Evolutionary conservation across 2,113 vertebrate genomes (phyloP).

Genomic region (Misgurnus mizolepis): DNA sequence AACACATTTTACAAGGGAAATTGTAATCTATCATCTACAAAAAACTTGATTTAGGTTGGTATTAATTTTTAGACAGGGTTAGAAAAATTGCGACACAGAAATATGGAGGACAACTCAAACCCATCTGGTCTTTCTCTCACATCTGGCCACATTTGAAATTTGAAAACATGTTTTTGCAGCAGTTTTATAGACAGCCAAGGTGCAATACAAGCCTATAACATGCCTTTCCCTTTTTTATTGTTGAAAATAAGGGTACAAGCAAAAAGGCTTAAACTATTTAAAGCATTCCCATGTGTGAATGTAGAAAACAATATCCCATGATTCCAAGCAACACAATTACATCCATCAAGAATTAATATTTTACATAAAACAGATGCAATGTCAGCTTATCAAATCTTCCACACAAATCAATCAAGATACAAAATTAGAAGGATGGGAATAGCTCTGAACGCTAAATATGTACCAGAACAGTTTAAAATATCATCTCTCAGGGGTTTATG

Average conservation of each 20-base stretch:
- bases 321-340: neutral
- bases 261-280: neutral
- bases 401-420: neutral
- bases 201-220: neutral
- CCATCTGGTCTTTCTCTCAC: neutral
- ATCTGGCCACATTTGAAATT: conserved; percentile 8
- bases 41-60: neutral
- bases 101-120: neutral
- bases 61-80: neutral
- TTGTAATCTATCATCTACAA: neutral
- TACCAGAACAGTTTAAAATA: conserved; percentile 1
- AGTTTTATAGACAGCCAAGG: neutral
- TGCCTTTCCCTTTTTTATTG: neutral
- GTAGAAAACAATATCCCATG: neutral
- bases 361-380: neutral
- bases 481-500: conserved; percentile 13
- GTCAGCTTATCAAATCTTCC: neutral
- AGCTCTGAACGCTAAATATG: neutral
- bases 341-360: neutral
- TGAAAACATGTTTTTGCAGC: conserved; percentile 8
- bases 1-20: neutral
- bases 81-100: neutral
- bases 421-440: conserved; percentile 10
- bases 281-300: neutral
- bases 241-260: neutral